Evolutionary conservation across 1,140 invertebrate species (phyloP).

Genomic region (Drosophila repleta): DNA sequence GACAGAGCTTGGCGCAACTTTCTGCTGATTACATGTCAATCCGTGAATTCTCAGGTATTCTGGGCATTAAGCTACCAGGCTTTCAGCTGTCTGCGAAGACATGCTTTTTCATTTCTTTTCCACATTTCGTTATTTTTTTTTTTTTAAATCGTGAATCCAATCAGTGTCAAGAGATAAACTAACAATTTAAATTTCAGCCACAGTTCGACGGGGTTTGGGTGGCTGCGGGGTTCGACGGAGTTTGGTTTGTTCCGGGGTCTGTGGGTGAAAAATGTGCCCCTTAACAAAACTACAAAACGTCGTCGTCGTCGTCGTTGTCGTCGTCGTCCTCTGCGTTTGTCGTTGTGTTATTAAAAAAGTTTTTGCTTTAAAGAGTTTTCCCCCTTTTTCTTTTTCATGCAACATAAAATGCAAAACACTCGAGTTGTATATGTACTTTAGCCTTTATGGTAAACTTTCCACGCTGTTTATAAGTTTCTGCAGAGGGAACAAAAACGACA

Average conservation of each 20-base stretch:
- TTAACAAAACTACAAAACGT: slow-evolving; percentile 7
- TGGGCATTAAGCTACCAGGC: slow-evolving; percentile 27
- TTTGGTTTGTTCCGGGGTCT: background rate
- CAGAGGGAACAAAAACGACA: slow-evolving; percentile 31
- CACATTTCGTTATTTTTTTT: background rate
- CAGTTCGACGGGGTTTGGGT: slow-evolving; percentile 16
- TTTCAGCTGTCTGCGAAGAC: slow-evolving; percentile 24
- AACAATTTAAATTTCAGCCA: slow-evolving; percentile 74
- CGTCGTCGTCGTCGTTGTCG: slow-evolving; percentile 20
- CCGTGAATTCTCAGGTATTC: slow-evolving; percentile 20
- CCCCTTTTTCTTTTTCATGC: slow-evolving; percentile 31
- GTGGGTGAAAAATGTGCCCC: slow-evolving; percentile 18
- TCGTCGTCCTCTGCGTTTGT: slow-evolving; percentile 46
- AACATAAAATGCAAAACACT: slow-evolving; percentile 79
- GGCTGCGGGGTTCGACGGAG: too few relatives aligned
- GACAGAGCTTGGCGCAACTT: slow-evolving; percentile 16
- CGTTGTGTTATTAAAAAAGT: slow-evolving; percentile 80
- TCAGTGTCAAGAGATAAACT: slow-evolving; percentile 68
- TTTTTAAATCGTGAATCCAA: slow-evolving; percentile 47
- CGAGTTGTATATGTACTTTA: slow-evolving; percentile 68
- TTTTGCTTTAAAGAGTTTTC: slow-evolving; percentile 73
- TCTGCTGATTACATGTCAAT: slow-evolving; percentile 33
- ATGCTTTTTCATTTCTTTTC: background rate
- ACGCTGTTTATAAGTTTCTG: slow-evolving; percentile 75
- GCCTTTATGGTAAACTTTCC: slow-evolving; percentile 75